Evolutionary conservation across 2,797 vertebrate genomes (phyloP).

Genomic region (Merluccius polli): DNA sequence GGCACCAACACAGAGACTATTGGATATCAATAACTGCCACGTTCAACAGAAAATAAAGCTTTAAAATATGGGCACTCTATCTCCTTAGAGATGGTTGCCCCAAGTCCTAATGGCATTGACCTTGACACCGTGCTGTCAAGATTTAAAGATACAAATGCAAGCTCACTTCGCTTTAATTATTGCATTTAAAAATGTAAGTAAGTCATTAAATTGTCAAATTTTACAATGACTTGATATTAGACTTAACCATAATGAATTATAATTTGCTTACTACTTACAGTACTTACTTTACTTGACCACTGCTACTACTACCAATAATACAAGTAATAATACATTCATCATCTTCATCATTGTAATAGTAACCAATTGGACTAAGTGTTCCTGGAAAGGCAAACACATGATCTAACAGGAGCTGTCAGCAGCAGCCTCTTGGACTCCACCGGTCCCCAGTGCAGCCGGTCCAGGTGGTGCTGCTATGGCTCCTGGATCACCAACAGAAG

Average conservation of each 20-base stretch:
- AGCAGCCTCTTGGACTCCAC: no score
- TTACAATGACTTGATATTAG: not conserved
- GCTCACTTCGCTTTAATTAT: not conserved
- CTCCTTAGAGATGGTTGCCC: no score
- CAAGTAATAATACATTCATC: not conserved
- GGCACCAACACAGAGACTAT: conserved; percentile 14
- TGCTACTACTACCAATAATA: not conserved
- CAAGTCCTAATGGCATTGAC: not conserved
- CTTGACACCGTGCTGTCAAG: not conserved
- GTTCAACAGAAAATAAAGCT: conserved; percentile 23
- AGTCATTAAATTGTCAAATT: not conserved
- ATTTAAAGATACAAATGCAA: not conserved
- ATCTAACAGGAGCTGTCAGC: not conserved
- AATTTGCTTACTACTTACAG: no score
- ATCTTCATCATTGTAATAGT: not conserved
- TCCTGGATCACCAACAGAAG: no score
- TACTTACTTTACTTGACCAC: no score
- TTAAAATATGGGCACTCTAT: not conserved
- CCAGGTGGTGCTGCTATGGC: no score
- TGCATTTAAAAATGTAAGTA: not conserved
- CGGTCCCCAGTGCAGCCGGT: no score
- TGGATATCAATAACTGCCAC: conserved; percentile 33
- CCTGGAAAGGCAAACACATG: not conserved
- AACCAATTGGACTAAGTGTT: no score
- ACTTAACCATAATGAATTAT: not conserved